Base-by-base conservation (phyloP, 2,113 vertebrate genomes). In the Melanerpes formicivorus region DNA sequence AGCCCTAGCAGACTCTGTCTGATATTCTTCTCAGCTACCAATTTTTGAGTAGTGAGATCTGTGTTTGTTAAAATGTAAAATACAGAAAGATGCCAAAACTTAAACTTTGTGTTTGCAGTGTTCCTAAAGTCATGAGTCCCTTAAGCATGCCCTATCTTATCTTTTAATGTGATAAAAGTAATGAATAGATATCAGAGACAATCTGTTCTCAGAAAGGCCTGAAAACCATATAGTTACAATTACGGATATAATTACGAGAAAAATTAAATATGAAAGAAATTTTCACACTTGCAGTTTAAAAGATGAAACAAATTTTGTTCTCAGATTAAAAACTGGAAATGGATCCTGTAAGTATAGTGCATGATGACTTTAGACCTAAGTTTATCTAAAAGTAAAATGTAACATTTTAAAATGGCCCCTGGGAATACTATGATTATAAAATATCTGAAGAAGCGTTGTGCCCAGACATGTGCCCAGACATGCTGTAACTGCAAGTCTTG, bases 241-340 rank as follows among this genome's bases (percentile, higher is more conserved):
- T 90, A 80, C 65, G 81, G 29, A 73, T 87, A 75, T 50, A 94
- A 94, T 94, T 93, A 86, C 42, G 59, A 87, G 83, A 86, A 93
- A 90, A 55, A 84, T 94, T 90, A 90, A 93, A 90, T 88, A 86
- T 76, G 50, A 63, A 94, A 79, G 23, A 79, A 66, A 27, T 84
- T 81, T 93, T 91, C 46, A 62, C 59, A 63, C 48, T 78, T 78
- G 18, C 8, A 79, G 32, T 93, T 93, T 84, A 84, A 91, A 91
- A 90, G 42, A 88, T 72, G 81, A 81, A 77, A 14, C 58, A 93
- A 73, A 90, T 90, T 84, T 93, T 86, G 34, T 83, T 92, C 11
- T 66, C 42, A 18, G 19, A 63, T 65, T 84, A 46, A 75, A 87
- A 91, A 4, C 22, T 62, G 54, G n/a, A 88, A 91, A 34, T 50